Evolutionary conservation across 2,113 vertebrate species (phyloP), one percentile per base, ranked within the genome.

Genomic region (Lota lota): DNA sequence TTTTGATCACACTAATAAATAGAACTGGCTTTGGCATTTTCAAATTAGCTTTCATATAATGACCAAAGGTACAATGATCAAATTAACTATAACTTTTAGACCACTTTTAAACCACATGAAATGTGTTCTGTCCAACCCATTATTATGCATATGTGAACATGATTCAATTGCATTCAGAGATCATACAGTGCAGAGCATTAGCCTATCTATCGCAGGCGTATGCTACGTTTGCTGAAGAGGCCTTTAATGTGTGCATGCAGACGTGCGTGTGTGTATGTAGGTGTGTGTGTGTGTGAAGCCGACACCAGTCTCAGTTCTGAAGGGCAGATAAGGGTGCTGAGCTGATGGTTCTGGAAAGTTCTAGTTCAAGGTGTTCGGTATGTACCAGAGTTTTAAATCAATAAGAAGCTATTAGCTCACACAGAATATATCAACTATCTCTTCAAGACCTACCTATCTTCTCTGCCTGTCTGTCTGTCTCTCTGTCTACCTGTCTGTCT

Each of bases 321-420:
- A 65, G 64, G 64, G 40, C 50, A 65, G 20, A 15, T 51, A 7
- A 53, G 59, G 53, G 69, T 68, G 77, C 68, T 66, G 74, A 63
- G 64, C 79, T 73, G 78, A 75, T 64, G 74, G 62, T 79, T 61
- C 59, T 72, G 57, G 64, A 68, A 66, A 59, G 54, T 50, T 14
- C 61, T 63, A 36, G 15, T 60, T 47, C 50, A 69, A 65, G 69
- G 57, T 73, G 58, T 74, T 64, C 65, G 20, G 20, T 71, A 74
- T 66, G 61, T 70, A 57, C 70, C 11, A 19, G 67, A 61, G 66
- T 58, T 47, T 53, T 77, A 73, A 82, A 82, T 82, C 81, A 80
- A 82, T 83, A 67, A 61, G 28, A 66, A 36, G 57, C 51, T 71
- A 33, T 75, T 54, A 75, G 78, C 73, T 73, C 64, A 64, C 69